phyloP scores from a whole-genome alignment of 2,113 vertebrate genomes.

The Monopterus albus region DNA sequence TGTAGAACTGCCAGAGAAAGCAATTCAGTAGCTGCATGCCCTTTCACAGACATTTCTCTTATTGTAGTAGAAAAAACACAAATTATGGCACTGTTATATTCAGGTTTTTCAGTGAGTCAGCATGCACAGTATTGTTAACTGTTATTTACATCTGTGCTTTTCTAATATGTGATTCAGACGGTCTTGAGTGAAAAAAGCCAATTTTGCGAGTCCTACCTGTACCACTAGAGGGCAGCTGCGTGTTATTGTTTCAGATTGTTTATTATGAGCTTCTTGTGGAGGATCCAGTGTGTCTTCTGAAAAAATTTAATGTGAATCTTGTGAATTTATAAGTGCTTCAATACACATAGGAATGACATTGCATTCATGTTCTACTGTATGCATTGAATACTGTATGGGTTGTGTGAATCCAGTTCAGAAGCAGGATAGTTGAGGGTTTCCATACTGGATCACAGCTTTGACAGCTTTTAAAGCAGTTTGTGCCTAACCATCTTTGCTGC shows the following conservation, averaged over 20 bases:
- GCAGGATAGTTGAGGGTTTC: no score
- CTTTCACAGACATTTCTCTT: neutral
- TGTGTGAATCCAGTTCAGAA: no score
- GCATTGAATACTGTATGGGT: neutral
- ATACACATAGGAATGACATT: no score
- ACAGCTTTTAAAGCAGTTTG: no score
- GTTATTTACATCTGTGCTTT: neutral
- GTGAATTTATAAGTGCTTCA: no score
- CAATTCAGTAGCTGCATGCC: neutral
- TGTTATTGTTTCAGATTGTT: neutral
- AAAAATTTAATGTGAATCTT: no score
- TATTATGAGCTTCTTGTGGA: neutral
- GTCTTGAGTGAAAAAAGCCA: neutral
- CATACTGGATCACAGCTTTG: no score
- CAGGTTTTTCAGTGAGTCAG: neutral
- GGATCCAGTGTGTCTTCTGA: no score
- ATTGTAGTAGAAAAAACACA: neutral
- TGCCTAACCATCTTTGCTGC: neutral
- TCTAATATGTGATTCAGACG: neutral
- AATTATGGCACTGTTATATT: no score
- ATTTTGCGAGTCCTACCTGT: neutral
- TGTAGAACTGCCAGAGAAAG: neutral
- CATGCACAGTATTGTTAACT: neutral
- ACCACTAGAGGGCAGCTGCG: slow-evolving; percentile 64
- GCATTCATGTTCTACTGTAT: neutral